These are phyloP conservation scores for Panthera leo DNA, from an alignment of 2,113 vertebrate genomes.

Conservation along the genomic window DNA sequence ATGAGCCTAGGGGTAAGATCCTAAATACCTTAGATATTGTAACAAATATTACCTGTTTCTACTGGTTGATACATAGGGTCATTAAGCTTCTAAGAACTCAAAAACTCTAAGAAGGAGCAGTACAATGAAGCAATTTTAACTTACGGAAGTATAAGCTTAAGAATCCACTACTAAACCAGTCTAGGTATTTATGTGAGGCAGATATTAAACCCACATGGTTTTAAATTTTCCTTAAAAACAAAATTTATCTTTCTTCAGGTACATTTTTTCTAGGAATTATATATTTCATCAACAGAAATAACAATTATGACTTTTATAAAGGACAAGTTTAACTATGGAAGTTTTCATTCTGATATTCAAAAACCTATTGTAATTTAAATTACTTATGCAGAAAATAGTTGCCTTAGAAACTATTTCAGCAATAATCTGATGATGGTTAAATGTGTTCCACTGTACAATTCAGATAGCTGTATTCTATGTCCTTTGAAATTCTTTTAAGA, in stretches of 20 bases:
- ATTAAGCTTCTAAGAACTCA: neutral
- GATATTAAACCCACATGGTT: neutral
- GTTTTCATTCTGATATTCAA: constrained; percentile 1
- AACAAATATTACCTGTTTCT: neutral
- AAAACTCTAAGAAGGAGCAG: neutral
- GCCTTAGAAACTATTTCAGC: neutral
- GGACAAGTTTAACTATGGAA: neutral
- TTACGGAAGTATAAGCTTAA: neutral
- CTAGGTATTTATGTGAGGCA: neutral
- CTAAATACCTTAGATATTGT: neutral
- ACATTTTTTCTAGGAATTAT: neutral
- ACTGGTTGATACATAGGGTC: neutral
- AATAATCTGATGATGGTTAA: neutral
- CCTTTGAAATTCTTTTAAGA: constrained; percentile 11
- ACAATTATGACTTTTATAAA: neutral
- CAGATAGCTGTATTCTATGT: neutral
- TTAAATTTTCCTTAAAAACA: neutral
- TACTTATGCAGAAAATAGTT: neutral
- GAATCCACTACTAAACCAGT: neutral
- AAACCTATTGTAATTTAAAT: neutral
- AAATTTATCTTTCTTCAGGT: neutral
- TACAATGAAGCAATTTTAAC: neutral
- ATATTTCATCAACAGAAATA: neutral
- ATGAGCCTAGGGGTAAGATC: neutral
- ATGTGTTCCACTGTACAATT: neutral